Percentiles rank a stretch among this genome's conserved stretches.
These are phyloP conservation scores for Pogonomyrmex barbatus DNA, from an alignment of 1,140 invertebrate genomes.

Conservation along the genomic window DNA sequence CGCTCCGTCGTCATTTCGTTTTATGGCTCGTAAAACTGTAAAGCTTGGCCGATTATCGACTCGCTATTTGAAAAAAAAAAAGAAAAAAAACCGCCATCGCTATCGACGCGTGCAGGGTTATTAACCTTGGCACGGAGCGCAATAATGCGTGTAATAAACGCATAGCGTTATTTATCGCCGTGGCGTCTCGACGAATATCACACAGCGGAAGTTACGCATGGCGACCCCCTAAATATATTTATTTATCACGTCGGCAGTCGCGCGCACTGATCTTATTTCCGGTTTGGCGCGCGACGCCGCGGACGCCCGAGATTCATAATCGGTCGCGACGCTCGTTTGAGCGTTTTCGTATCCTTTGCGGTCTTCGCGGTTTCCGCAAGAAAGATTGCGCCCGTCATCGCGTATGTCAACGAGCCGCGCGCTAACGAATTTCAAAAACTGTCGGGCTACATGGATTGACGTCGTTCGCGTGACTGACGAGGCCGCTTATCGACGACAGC, in stretches of 20 bases:
- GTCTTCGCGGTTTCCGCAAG: not conserved
- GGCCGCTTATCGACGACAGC: constrained; percentile 11
- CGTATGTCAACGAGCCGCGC: not conserved
- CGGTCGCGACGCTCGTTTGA: not conserved
- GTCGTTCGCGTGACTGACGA: not conserved
- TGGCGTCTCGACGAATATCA: constrained; percentile 6
- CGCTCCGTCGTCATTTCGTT: not conserved
- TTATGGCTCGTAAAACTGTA: not conserved
- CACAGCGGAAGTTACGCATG: not conserved
- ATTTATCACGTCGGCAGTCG: not conserved
- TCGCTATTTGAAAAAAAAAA: not conserved
- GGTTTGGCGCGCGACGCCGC: constrained; percentile 15
- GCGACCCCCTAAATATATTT: constrained; percentile 7
- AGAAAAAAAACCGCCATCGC: not conserved
- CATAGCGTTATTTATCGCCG: constrained; percentile 27
- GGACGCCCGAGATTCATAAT: not conserved
- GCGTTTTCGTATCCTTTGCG: not conserved
- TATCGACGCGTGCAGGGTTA: not conserved
- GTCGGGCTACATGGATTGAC: not conserved
- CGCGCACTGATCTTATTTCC: constrained; percentile 32
- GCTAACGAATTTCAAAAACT: constrained; percentile 15
- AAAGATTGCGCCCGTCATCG: not conserved
- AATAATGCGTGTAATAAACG: constrained; percentile 39
- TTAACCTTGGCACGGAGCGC: constrained; percentile 41
- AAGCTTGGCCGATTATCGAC: not conserved